These are phyloP conservation scores for Lordiphosa collinella DNA, from an alignment of 1,140 invertebrate genomes.

Conservation along the genomic window DNA sequence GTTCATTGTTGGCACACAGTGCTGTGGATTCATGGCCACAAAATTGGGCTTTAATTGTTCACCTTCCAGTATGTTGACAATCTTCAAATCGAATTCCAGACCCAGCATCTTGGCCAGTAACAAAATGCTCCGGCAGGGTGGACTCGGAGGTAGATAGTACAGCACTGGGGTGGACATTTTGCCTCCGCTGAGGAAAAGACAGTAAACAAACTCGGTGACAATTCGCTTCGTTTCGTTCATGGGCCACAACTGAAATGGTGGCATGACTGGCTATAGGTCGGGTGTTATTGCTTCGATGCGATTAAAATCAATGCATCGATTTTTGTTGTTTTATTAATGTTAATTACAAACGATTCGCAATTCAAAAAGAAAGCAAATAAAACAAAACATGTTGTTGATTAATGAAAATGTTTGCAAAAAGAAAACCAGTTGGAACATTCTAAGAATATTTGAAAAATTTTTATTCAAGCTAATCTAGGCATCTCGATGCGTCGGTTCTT, in stretches of 20 bases:
- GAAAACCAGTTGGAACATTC: too few relatives aligned
- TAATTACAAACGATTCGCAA: slow-evolving; percentile 16
- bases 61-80: slow-evolving; percentile 80
- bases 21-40: slow-evolving; percentile 83
- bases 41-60: slow-evolving; percentile 82
- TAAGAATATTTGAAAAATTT: too few relatives aligned
- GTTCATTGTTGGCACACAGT: slow-evolving; percentile 85
- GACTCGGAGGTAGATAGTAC: slow-evolving; percentile 82
- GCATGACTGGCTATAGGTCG: slow-evolving; percentile 3
- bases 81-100: slow-evolving; percentile 81
- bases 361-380: not conserved
- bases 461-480: too few relatives aligned
- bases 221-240: slow-evolving; percentile 66
- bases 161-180: slow-evolving; percentile 82
- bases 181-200: slow-evolving; percentile 74
- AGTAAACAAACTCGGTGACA: slow-evolving; percentile 79
- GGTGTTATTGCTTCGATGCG: not conserved
- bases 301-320: slow-evolving; percentile 68
- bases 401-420: too few relatives aligned
- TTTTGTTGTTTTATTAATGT: slow-evolving; percentile 56
- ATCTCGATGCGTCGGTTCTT: too few relatives aligned
- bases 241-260: slow-evolving; percentile 36
- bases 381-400: too few relatives aligned
- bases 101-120: slow-evolving; percentile 81
- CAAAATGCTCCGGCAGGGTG: slow-evolving; percentile 81